Evolutionary conservation across 2,113 vertebrate genomes (phyloP).

Genomic region (Bolborhynchus lineola): DNA sequence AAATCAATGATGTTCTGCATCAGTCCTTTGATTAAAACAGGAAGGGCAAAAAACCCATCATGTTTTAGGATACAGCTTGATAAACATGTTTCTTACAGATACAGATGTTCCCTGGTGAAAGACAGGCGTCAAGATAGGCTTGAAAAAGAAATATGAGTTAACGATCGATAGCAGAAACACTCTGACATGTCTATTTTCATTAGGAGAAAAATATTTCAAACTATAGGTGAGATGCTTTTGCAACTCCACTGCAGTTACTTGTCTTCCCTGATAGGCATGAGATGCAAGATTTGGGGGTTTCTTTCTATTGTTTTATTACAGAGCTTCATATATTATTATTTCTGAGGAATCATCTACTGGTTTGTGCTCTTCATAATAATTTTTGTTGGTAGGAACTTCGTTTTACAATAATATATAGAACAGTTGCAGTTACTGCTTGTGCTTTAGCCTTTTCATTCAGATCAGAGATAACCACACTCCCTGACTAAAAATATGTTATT

Average conservation of each 20-base stretch:
- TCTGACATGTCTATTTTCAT: background rate
- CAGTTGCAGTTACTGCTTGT: background rate
- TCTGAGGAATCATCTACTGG: background rate
- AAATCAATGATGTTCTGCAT: background rate
- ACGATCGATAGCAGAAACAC: rapidly evolving
- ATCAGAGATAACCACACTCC: background rate
- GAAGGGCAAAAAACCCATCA: background rate
- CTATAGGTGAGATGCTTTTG: background rate
- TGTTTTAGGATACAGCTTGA: background rate
- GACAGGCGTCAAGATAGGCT: background rate
- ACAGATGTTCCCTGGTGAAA: background rate
- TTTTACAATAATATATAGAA: background rate
- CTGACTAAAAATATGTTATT: background rate
- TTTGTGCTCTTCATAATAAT: background rate
- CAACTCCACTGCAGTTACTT: background rate
- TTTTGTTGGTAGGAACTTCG: background rate
- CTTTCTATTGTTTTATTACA: background rate
- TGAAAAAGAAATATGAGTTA: background rate
- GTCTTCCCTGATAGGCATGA: background rate
- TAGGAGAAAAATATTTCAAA: background rate
- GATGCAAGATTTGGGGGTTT: background rate
- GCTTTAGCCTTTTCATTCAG: background rate
- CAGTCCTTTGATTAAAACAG: background rate
- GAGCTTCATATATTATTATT: background rate
- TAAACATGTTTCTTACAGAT: background rate